These are phyloP conservation scores for Euschistus heros DNA, from an alignment of 1,140 invertebrate genomes.

Conservation along the genomic window DNA sequence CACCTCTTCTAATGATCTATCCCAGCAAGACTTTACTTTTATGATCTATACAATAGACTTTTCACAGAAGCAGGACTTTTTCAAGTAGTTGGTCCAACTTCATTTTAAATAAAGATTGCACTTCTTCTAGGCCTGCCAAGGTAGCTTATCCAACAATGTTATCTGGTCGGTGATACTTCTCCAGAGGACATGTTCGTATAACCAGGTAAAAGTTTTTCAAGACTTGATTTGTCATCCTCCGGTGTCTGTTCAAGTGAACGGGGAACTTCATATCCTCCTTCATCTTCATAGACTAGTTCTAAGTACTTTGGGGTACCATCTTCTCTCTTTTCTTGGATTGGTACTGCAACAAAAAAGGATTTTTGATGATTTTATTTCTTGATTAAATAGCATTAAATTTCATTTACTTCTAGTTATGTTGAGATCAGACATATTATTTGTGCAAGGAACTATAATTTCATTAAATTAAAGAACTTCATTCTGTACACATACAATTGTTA, in stretches of 20 bases:
- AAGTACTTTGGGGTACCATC: conserved; percentile 38
- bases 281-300: conserved; percentile 37
- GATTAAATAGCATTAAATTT: no score
- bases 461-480: neutral
- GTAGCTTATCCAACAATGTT: neutral
- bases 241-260: conserved; percentile 21
- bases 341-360: neutral
- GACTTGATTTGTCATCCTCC: conserved; percentile 26
- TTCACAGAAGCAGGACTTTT: no score
- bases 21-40: no score
- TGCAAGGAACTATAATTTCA: no score
- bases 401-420: no score
- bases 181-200: conserved; percentile 7
- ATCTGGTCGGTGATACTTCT: neutral
- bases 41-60: no score
- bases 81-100: neutral
- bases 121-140: no score
- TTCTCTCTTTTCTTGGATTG: conserved; percentile 16
- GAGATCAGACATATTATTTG: no score
- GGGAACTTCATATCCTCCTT: conserved; percentile 39
- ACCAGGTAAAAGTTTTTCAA: conserved; percentile 27
- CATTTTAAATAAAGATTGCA: no score
- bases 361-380: neutral
- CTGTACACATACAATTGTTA: no score
- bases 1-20: no score